Conservation (phyloP, 2,113 vertebrate species). For the Eulemur macaco region DNA sequence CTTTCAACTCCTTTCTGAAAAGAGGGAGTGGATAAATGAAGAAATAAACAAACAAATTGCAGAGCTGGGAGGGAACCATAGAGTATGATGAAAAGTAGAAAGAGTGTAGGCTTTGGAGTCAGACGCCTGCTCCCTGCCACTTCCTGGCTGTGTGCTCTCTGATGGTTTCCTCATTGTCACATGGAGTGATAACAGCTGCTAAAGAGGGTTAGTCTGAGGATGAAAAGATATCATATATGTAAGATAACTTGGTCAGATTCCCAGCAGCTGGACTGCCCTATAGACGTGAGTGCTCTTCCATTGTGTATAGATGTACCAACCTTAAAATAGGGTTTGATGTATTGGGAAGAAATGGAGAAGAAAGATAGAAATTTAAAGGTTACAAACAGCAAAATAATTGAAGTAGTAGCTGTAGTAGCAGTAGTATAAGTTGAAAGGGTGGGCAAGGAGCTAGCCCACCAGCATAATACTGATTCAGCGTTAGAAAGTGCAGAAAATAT, state of each 20-base stretch:
- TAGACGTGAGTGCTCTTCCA: neutral
- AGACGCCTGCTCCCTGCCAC: neutral
- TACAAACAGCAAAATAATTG: neutral
- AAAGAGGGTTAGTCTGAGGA: neutral
- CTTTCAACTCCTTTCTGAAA: conserved; percentile 5
- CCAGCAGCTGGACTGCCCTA: neutral
- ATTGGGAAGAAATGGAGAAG: neutral
- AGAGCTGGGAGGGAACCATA: neutral
- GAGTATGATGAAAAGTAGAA: neutral
- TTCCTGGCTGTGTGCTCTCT: neutral
- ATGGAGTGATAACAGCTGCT: neutral
- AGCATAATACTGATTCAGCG: neutral
- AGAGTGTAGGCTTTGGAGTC: neutral
- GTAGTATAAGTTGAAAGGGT: neutral
- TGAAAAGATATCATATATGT: neutral
- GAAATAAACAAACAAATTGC: neutral
- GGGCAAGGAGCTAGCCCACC: neutral
- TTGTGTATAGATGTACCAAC: neutral
- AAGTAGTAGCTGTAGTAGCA: neutral
- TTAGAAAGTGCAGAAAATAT: conserved; percentile 3
- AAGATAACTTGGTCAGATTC: neutral
- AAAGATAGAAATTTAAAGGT: neutral
- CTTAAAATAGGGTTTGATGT: neutral
- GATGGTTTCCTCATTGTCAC: neutral
- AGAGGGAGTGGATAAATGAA: neutral